Base-by-base conservation (phyloP, 2,113 vertebrate genomes). In the Butorides virescens region DNA sequence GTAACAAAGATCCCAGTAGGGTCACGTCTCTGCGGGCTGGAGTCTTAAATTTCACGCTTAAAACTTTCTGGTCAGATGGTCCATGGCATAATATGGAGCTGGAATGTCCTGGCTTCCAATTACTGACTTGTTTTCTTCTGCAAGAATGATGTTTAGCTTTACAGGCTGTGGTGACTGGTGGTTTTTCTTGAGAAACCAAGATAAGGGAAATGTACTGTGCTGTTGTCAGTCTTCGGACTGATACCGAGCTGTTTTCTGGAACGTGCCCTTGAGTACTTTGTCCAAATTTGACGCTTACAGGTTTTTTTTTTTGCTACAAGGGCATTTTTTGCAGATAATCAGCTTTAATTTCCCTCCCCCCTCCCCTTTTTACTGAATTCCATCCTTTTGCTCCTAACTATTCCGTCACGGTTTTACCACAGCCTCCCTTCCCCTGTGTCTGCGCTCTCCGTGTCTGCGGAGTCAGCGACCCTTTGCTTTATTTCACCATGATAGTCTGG, bases 51-150 rank as follows among this genome's bases (percentile, higher is more conserved):
- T 80, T 92, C 74, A 91, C 13, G 23, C 81, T 86, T 56, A 23
- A 30, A 8, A 34, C 84, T 78, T 52, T 78, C 87, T 84, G 86
- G 7, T 91, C 91, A 88, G 91, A 79, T 85, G 81, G 58, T 90
- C 56, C 3, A 29, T 68, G 50, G 80, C 65, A 93, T 17, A 84
- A 52, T 5, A 1, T 0, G 27, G 83, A 93, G 93, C 88, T 94
- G 96, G 96, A 96, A 93, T 93, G 90, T 89, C 91, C 83, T 84
- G 86, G 72, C 92, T 95, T 59, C 92, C 93, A 94, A 5, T 89
- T 81, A 49, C 91, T 59, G 77, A 3, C 86, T 91, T 96, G 93
- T 95, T 95, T 96, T 67, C 88, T 34, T 85, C 84, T 80, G 68
- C 91, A 78, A 17, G 86, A 92, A 56, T 2, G 4, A 72, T 89